These are phyloP conservation scores for Operophtera brumata DNA, from an alignment of 2,888 invertebrate genomes.

Conservation along the genomic window DNA sequence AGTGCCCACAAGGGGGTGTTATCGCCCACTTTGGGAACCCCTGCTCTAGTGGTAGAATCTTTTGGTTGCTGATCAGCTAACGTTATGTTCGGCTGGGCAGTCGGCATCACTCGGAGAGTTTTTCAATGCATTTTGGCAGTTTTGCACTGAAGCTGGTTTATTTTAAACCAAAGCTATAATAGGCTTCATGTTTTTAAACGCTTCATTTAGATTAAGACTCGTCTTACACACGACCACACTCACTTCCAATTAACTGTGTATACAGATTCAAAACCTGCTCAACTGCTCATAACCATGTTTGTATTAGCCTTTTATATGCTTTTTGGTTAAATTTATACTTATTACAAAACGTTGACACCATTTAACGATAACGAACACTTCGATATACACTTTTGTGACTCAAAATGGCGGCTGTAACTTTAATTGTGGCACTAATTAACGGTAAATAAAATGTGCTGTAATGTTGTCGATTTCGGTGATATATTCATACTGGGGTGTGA, in stretches of 20 bases:
- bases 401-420: conserved; percentile 17
- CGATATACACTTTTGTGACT: conserved; percentile 5
- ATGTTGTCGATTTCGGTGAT: conserved; percentile 10
- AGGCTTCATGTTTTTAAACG: conserved; percentile 5
- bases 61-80: too few relatives aligned
- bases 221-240: conserved; percentile 18
- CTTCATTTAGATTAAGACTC: conserved; percentile 12
- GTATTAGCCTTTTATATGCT: conserved; percentile 25
- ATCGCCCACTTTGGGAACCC: too few relatives aligned
- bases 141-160: too few relatives aligned
- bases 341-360: conserved; percentile 28
- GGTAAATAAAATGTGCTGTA: conserved; percentile 10
- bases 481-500: conserved; percentile 4
- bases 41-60: too few relatives aligned
- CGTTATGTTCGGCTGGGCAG: too few relatives aligned
- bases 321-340: conserved; percentile 29
- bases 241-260: conserved; percentile 38
- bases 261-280: conserved; percentile 35
- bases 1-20: too few relatives aligned
- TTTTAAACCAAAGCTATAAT: too few relatives aligned
- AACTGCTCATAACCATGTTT: conserved; percentile 16
- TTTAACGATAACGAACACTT: conserved; percentile 27
- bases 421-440: conserved; percentile 23
- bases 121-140: too few relatives aligned
- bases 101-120: too few relatives aligned